A percentile compares a stretch with the other conserved stretches of the same genome.
Evolutionary conservation across 2,888 invertebrate genomes (phyloP).

Genomic region (Didymodactylos carnosus): DNA sequence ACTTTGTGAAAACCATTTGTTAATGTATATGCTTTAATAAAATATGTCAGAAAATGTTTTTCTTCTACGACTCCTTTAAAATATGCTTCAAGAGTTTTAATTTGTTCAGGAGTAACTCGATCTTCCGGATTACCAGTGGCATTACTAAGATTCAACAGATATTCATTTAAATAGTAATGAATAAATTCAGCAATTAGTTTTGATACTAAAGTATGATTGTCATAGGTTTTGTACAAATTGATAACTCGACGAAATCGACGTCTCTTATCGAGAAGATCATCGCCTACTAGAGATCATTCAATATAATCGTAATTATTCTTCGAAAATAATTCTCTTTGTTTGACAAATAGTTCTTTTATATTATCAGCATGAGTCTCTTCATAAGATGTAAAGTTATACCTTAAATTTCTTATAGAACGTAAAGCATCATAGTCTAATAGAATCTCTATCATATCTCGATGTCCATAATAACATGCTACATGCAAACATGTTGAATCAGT

Average conservation of each 20-base stretch:
- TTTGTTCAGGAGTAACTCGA: background rate
- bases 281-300: background rate
- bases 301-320: background rate
- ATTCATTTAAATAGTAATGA: background rate
- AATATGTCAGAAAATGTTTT: background rate
- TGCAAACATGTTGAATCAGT: background rate
- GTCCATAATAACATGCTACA: background rate
- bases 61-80: background rate
- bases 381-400: background rate
- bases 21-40: background rate
- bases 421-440: background rate
- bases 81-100: background rate
- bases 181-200: background rate
- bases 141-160: background rate
- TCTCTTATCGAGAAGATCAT: background rate
- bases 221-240: background rate
- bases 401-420: background rate
- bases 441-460: background rate
- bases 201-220: background rate
- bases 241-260: background rate
- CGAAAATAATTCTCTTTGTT: background rate
- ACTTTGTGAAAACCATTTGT: background rate
- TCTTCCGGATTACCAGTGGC: background rate
- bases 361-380: background rate
- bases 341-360: background rate